phyloP scores from a whole-genome alignment of 2,113 vertebrate genomes.

The Catagonus wagneri region DNA sequence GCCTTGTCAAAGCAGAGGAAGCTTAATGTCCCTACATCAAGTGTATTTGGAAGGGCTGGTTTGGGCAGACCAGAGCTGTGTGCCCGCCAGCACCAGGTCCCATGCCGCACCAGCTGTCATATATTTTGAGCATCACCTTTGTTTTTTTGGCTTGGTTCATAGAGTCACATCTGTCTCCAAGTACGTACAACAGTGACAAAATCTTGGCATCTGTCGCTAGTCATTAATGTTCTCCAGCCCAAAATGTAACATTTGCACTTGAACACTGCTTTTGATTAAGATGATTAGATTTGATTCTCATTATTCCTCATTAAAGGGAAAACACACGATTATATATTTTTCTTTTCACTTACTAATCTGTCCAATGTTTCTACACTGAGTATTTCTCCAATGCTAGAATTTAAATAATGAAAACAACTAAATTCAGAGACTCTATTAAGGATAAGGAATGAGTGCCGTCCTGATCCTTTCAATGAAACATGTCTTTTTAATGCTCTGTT shows the following conservation, averaged over 20 bases:
- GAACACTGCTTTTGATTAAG: constrained; percentile 73
- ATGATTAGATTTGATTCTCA: constrained; percentile 82
- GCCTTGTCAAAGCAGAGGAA: neutral
- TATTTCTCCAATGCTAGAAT: constrained; percentile 76
- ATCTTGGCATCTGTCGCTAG: neutral
- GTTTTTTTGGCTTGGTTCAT: neutral
- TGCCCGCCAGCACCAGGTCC: neutral
- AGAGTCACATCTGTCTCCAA: neutral
- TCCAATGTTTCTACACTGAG: neutral
- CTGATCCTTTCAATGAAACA: constrained; percentile 61
- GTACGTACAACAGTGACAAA: neutral
- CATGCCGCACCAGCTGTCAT: neutral
- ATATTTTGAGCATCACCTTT: neutral
- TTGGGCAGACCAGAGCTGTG: neutral
- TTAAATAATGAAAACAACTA: constrained; percentile 77
- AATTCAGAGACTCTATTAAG: constrained; percentile 48
- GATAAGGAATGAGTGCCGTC: constrained; percentile 77
- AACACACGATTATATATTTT: constrained; percentile 81
- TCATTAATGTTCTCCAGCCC: constrained; percentile 16
- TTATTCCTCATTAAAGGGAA: constrained; percentile 84
- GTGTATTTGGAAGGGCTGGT: neutral
- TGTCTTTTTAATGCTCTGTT: constrained; percentile 80
- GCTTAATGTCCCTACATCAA: neutral
- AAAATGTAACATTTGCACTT: constrained; percentile 66
- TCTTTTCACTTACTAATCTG: constrained; percentile 79